A percentile compares a stretch with the other conserved stretches of the same genome.
These are phyloP conservation scores for Machaerirhynchus nigripectus DNA, from an alignment of 2,113 vertebrate genomes.

Conservation along the genomic window DNA sequence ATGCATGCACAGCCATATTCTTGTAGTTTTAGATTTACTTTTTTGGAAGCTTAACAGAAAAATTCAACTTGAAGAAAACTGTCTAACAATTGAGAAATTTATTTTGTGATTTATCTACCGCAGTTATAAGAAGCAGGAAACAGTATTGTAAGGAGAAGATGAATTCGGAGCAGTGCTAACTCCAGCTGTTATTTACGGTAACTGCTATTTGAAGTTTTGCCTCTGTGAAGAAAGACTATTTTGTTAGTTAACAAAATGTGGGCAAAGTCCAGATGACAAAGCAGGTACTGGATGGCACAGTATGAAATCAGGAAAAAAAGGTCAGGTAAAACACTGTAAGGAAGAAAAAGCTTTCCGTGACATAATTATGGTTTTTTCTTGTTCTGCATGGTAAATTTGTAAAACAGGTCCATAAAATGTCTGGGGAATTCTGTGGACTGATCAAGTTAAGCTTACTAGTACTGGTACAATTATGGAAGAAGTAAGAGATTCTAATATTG, in stretches of 20 bases:
- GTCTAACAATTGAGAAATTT: neutral
- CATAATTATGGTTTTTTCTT: neutral
- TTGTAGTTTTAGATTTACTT: neutral
- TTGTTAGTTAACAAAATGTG: neutral
- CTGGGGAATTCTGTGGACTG: neutral
- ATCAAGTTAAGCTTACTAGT: neutral
- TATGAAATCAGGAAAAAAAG: neutral
- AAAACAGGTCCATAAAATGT: neutral
- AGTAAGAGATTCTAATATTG: conserved; percentile 17
- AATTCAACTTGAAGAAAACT: neutral
- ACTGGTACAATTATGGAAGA: neutral
- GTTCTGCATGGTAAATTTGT: neutral
- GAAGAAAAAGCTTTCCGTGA: neutral
- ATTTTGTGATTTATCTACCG: neutral
- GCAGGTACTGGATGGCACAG: neutral
- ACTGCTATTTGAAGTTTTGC: neutral
- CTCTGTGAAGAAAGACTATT: neutral
- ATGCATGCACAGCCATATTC: neutral
- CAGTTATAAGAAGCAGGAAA: neutral
- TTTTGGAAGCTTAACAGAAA: neutral
- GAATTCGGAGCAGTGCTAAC: neutral
- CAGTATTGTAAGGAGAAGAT: neutral
- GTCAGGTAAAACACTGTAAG: neutral
- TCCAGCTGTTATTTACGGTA: neutral
- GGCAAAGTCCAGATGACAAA: neutral